Percentiles rank a stretch among this genome's conserved stretches.
phyloP scores from a whole-genome alignment of 2,888 invertebrate species.

The Caenorhabditis sp. region DNA sequence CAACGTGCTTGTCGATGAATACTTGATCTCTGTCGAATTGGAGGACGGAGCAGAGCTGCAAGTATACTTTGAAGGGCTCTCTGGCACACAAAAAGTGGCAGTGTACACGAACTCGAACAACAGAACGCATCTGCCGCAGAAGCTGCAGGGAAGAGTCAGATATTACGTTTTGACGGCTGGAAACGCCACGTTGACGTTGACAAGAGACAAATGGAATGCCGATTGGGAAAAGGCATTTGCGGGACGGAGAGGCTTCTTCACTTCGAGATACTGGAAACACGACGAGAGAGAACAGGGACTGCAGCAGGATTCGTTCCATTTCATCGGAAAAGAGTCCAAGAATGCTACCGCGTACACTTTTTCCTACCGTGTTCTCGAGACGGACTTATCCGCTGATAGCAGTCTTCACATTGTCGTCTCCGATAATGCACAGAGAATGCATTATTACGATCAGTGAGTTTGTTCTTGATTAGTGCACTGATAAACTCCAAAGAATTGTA shows the following conservation, averaged over 20 bases:
- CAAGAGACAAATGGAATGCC: conserved; percentile 35
- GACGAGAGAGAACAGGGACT: not conserved
- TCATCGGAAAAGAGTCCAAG: conserved; percentile 22
- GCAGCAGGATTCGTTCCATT: conserved; percentile 37
- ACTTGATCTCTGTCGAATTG: conserved; percentile 8
- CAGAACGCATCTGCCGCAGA: conserved; percentile 27
- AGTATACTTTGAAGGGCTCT: conserved; percentile 32
- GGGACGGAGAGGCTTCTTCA: conserved; percentile 31
- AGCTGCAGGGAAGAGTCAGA: conserved; percentile 32
- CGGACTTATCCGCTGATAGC: conserved; percentile 20
- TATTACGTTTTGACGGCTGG: conserved; percentile 40
- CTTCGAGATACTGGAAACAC: conserved; percentile 31
- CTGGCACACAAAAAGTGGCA: conserved; percentile 14
- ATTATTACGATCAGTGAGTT: conserved; percentile 38
- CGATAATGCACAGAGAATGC: conserved; percentile 28
- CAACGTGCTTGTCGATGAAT: conserved; percentile 20
- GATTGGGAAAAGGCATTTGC: conserved; percentile 29
- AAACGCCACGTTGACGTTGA: conserved; percentile 26
- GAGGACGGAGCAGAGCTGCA: conserved; percentile 16
- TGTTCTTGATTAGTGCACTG: too few relatives aligned
- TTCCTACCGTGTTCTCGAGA: conserved; percentile 19
- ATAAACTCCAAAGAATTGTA: too few relatives aligned
- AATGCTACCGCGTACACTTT: conserved; percentile 28
- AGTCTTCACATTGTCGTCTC: conserved; percentile 32
- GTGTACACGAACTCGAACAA: conserved; percentile 30